These are phyloP conservation scores for Saccopteryx bilineata DNA, from an alignment of 2,113 vertebrate species.

Conservation along the genomic window DNA sequence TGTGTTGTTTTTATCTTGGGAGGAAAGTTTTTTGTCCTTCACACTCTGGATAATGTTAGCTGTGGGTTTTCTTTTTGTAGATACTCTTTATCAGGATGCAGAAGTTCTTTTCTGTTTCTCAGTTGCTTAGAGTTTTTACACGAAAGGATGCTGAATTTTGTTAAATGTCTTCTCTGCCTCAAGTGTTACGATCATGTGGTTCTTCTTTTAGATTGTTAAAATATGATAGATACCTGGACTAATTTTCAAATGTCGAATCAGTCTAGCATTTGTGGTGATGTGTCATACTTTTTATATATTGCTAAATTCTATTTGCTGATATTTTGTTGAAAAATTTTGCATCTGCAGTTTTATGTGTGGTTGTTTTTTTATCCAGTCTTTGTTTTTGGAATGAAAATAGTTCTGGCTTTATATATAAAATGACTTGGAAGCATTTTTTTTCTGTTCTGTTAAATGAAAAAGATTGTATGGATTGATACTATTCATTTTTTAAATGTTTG, in stretches of 20 bases:
- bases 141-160: background rate
- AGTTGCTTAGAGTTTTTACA: background rate
- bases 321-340: background rate
- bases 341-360: background rate
- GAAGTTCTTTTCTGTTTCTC: background rate
- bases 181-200: background rate
- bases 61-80: background rate
- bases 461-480: background rate
- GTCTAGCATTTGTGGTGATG: background rate
- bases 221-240: background rate
- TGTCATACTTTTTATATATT: background rate
- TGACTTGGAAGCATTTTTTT: background rate
- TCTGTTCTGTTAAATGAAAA: background rate
- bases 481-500: constrained; percentile 13
- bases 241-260: constrained; percentile 1
- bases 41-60: background rate
- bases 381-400: background rate
- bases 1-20: background rate
- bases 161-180: background rate
- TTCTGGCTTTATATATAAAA: background rate
- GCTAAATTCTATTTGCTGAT: background rate
- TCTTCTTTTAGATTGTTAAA: background rate
- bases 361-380: background rate
- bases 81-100: background rate
- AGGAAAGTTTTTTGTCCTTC: background rate